Percentiles rank a stretch among this genome's conserved stretches.
These are phyloP conservation scores for Indicator indicator DNA, from an alignment of 2,113 vertebrate species.

Conservation along the genomic window DNA sequence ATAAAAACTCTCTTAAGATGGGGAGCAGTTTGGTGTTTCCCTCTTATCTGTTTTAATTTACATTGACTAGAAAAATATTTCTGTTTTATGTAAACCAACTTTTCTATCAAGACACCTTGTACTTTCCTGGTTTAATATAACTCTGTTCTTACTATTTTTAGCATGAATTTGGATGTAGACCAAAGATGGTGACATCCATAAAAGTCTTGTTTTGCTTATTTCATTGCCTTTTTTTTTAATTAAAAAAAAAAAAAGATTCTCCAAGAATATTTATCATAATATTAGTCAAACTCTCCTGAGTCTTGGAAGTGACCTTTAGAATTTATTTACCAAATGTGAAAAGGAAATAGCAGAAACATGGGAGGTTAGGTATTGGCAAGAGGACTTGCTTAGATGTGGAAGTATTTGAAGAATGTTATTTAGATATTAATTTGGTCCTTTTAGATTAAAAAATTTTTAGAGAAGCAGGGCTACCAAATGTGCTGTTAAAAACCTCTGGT, in stretches of 20 bases:
- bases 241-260: not conserved
- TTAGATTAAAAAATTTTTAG: not conserved
- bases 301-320: not conserved
- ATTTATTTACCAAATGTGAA: not conserved
- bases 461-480: not conserved
- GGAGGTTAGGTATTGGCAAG: not conserved
- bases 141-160: conserved; percentile 51
- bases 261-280: not conserved
- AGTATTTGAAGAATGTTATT: not conserved
- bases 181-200: conserved; percentile 6
- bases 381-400: not conserved
- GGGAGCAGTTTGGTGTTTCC: not conserved
- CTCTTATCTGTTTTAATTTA: not conserved
- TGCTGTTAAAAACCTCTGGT: not conserved
- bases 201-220: not conserved
- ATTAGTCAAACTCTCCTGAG: not conserved
- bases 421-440: not conserved
- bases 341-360: not conserved
- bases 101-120: conserved; percentile 51
- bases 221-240: not conserved
- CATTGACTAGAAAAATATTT: not conserved
- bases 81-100: not conserved
- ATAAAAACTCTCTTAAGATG: not conserved
- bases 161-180: conserved; percentile 12
- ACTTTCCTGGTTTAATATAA: conserved; percentile 19